Percentiles rank a stretch among this genome's conserved stretches.
Evolutionary conservation across 1,140 invertebrate genomes (phyloP).

Genomic region (Cydia fagiglandana): DNA sequence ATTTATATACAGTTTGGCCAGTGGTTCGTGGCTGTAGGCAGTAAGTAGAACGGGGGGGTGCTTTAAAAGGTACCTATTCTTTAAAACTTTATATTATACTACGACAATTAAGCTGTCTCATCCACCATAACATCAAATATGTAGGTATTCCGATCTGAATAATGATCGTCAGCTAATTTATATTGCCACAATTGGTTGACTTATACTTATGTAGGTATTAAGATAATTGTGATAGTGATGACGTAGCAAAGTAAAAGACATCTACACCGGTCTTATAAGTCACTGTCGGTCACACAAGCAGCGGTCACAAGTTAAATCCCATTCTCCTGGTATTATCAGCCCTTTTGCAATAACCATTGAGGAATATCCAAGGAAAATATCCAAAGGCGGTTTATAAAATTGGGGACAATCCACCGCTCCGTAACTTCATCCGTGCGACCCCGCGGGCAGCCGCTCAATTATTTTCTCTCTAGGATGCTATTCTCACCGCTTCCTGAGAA

Average conservation of each 20-base stretch:
- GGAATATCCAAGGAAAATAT: constrained; percentile 14
- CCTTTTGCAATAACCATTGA: constrained; percentile 24
- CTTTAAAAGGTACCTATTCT: no score
- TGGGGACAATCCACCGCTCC: constrained; percentile 18
- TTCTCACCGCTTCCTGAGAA: background rate
- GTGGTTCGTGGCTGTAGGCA: no score
- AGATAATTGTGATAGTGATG: no score
- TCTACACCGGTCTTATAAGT: background rate
- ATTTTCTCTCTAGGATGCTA: constrained; percentile 5
- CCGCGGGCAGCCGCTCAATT: constrained; percentile 26
- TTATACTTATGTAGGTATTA: no score
- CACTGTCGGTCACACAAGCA: background rate
- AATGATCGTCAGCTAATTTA: no score
- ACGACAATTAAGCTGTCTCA: no score
- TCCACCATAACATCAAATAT: no score
- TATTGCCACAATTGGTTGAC: no score
- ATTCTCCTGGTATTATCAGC: background rate
- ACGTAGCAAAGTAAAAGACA: background rate
- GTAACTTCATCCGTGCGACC: constrained; percentile 27
- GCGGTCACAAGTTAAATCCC: background rate
- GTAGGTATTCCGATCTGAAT: no score
- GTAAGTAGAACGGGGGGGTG: no score
- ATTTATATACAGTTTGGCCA: no score
- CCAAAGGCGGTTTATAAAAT: constrained; percentile 23
- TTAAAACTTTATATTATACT: no score